phyloP scores from a whole-genome alignment of 2,113 vertebrate genomes.

The Callithrix jacchus region DNA sequence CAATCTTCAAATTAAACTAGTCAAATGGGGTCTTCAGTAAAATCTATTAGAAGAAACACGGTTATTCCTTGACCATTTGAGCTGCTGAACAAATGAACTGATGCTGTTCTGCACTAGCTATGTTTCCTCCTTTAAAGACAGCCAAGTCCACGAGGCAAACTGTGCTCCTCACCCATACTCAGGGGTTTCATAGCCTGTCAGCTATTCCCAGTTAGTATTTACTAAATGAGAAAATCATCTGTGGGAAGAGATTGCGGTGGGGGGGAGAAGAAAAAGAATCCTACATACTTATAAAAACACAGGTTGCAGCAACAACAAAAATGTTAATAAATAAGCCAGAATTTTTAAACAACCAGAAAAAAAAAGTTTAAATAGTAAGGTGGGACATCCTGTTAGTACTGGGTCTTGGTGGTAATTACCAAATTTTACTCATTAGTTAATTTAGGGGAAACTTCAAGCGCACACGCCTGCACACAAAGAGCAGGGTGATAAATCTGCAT shows the following conservation, averaged over 20 bases:
- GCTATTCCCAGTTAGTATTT: slow-evolving; percentile 8
- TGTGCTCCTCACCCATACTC: slow-evolving; percentile 29
- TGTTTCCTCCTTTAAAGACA: not conserved
- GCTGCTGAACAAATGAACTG: not conserved
- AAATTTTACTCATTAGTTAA: slow-evolving; percentile 37
- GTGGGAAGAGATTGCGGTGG: not conserved
- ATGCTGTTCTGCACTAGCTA: not conserved
- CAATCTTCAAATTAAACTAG: not conserved
- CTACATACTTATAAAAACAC: slow-evolving; percentile 22
- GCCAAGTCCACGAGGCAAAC: slow-evolving; percentile 24
- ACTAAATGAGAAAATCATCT: slow-evolving; percentile 44
- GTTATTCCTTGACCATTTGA: not conserved
- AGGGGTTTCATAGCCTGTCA: slow-evolving; percentile 55
- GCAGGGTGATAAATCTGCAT: slow-evolving; percentile 54
- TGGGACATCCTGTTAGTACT: not conserved
- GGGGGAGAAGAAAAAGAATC: not conserved
- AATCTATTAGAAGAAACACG: not conserved
- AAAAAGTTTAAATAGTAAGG: not conserved
- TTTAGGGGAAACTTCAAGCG: not conserved
- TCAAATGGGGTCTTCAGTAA: not conserved
- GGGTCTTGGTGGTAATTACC: slow-evolving; percentile 31
- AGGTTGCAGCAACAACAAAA: slow-evolving; percentile 16
- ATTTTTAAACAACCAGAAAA: not conserved
- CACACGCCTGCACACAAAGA: slow-evolving; percentile 42
- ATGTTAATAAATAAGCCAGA: not conserved